phyloP scores from a whole-genome alignment of 2,888 invertebrate species.

The Melanophora roralis region DNA sequence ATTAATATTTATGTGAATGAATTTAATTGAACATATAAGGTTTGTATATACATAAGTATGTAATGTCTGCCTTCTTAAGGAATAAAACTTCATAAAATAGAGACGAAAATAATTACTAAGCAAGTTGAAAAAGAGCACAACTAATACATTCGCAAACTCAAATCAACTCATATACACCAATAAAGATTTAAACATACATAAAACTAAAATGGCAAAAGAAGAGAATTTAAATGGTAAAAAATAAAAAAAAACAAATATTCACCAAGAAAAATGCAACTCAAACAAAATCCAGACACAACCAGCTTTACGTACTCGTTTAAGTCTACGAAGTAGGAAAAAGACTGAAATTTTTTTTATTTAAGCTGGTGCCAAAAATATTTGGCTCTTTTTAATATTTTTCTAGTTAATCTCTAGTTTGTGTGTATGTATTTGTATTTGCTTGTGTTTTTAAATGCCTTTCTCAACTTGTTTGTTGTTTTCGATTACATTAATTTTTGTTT shows the following conservation, averaged over 20 bases:
- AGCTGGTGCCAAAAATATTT: slow-evolving; percentile 23
- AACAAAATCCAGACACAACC: slow-evolving; percentile 31
- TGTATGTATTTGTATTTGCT: background rate
- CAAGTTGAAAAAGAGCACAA: slow-evolving; percentile 20
- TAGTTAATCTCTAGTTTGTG: background rate
- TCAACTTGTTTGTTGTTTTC: slow-evolving; percentile 30
- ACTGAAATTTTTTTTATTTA: slow-evolving; percentile 21
- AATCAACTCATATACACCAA: slow-evolving; percentile 23
- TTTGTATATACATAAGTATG: too few species aligned
- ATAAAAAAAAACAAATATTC: slow-evolving; percentile 3
- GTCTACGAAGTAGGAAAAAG: background rate
- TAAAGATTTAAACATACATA: too few species aligned
- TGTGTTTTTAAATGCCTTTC: slow-evolving; percentile 8
- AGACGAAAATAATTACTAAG: background rate
- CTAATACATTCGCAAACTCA: slow-evolving; percentile 63
- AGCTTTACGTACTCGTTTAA: slow-evolving; percentile 49
- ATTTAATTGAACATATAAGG: too few species aligned
- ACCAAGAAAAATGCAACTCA: slow-evolving; percentile 33
- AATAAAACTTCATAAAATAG: background rate
- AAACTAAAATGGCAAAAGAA: slow-evolving; percentile 56
- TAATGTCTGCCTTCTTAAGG: too few species aligned
- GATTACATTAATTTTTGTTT: background rate
- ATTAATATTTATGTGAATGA: too few species aligned
- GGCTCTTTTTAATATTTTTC: slow-evolving; percentile 15
- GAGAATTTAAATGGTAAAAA: slow-evolving; percentile 24